These are phyloP conservation scores for Falco biarmicus DNA, from an alignment of 2,797 vertebrate species.

Conservation along the genomic window DNA sequence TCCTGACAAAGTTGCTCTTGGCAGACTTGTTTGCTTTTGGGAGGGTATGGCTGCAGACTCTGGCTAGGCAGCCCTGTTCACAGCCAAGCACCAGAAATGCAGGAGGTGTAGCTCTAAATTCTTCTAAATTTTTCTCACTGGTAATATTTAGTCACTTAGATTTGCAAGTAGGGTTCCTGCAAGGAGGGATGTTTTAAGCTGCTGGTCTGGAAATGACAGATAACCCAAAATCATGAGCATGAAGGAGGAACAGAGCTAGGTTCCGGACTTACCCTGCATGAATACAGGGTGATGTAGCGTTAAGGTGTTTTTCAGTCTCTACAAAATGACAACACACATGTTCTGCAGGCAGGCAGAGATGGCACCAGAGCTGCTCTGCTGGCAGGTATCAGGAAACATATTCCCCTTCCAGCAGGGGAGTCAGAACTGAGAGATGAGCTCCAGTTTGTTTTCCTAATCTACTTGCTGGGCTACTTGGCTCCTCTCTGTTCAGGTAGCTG, in stretches of 20 bases:
- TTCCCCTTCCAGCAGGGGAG: not conserved
- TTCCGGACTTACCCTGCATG: not conserved
- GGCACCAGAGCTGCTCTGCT: not conserved
- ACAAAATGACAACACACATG: not conserved
- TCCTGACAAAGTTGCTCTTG: not conserved
- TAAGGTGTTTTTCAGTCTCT: not conserved
- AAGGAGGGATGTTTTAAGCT: not conserved
- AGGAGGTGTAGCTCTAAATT: not conserved
- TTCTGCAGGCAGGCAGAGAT: not conserved
- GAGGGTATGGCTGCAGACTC: not conserved
- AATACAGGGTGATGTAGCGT: not conserved
- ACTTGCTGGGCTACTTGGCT: not conserved
- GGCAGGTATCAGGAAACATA: not conserved
- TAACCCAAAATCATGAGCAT: not conserved
- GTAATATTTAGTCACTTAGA: not conserved
- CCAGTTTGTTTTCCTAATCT: conserved; percentile 49
- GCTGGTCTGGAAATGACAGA: not conserved
- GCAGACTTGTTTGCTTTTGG: not conserved
- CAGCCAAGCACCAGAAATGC: not conserved
- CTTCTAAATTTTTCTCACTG: not conserved
- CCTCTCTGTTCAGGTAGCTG: not conserved
- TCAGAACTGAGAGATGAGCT: not conserved
- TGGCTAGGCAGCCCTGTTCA: not conserved
- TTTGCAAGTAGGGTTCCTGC: not conserved
- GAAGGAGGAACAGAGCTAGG: not conserved